phyloP scores from a whole-genome alignment of 1,140 invertebrate species.

The Drosophila rhopaloa region DNA sequence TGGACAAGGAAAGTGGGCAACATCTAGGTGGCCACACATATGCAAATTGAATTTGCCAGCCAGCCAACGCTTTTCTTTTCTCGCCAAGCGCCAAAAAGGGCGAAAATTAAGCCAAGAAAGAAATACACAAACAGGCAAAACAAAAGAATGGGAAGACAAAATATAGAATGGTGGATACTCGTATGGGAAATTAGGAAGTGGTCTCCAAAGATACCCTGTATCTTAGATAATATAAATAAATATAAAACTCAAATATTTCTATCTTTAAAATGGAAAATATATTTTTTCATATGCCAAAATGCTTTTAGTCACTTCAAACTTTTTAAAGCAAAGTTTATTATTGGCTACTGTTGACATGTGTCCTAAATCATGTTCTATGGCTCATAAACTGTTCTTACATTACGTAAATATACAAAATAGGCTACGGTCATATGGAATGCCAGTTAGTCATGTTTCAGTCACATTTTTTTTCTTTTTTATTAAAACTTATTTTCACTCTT shows the following conservation, averaged over 20 bases:
- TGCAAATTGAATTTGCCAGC: slow-evolving; percentile 78
- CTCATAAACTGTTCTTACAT: slow-evolving; percentile 1
- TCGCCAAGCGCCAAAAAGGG: slow-evolving; percentile 59
- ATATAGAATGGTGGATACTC: slow-evolving; percentile 18
- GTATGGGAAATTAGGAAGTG: not conserved
- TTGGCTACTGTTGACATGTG: slow-evolving; percentile 1
- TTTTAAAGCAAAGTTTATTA: slow-evolving; percentile 5
- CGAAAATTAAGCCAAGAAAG: slow-evolving; percentile 75
- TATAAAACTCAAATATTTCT: not conserved
- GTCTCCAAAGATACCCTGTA: slow-evolving; percentile 1
- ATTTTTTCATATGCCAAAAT: too few relatives aligned
- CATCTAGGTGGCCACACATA: slow-evolving; percentile 63
- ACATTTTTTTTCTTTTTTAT: not conserved
- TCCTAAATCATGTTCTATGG: slow-evolving; percentile 22
- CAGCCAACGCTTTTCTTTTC: slow-evolving; percentile 56
- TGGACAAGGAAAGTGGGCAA: slow-evolving; percentile 36
- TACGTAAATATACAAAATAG: not conserved
- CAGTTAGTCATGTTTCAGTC: not conserved
- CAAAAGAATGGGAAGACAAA: slow-evolving; percentile 17
- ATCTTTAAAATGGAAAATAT: too few relatives aligned
- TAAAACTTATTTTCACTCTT: too few relatives aligned
- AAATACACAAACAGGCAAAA: slow-evolving; percentile 19
- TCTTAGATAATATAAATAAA: too few relatives aligned
- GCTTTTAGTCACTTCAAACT: not conserved
- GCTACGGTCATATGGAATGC: not conserved